Conservation (phyloP, 2,888 invertebrate species). For the Chirona hameri region DNA sequence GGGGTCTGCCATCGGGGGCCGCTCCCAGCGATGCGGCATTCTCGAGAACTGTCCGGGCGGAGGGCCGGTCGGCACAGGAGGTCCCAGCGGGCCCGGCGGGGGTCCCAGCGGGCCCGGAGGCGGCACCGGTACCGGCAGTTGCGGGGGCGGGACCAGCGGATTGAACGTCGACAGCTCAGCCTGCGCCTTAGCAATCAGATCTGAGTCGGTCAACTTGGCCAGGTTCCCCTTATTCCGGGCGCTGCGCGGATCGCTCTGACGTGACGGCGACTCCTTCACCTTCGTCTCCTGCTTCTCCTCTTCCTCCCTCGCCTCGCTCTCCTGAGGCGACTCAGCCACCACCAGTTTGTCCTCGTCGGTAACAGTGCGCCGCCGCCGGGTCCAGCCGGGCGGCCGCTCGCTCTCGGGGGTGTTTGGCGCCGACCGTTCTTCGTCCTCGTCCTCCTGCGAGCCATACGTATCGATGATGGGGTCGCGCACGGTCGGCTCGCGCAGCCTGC, state of each 20-base stretch:
- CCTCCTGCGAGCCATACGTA: not conserved
- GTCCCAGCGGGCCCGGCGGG: not conserved
- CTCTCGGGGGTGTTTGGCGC: not conserved
- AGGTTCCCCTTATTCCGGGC: not conserved
- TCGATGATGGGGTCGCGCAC: slow-evolving; percentile 7
- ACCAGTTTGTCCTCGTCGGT: too few species aligned
- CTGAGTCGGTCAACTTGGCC: slow-evolving; percentile 13
- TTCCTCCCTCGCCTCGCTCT: not conserved
- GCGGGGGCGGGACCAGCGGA: not conserved
- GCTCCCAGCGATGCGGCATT: not conserved
- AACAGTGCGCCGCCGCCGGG: not conserved
- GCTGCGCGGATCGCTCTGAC: not conserved
- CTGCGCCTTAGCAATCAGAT: slow-evolving; percentile 22
- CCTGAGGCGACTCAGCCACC: not conserved
- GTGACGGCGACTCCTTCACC: not conserved
- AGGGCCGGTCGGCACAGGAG: not conserved
- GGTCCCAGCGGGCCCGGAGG: not conserved
- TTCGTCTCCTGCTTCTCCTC: not conserved
- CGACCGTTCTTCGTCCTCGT: not conserved
- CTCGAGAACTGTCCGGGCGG: not conserved
- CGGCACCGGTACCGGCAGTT: not conserved
- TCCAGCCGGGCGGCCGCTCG: not conserved
- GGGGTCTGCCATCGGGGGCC: not conserved
- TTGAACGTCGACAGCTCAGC: slow-evolving; percentile 9
- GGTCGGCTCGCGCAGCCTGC: not conserved